phyloP scores from a whole-genome alignment of 2,888 invertebrate genomes.

The Agonopterix heracliana region DNA sequence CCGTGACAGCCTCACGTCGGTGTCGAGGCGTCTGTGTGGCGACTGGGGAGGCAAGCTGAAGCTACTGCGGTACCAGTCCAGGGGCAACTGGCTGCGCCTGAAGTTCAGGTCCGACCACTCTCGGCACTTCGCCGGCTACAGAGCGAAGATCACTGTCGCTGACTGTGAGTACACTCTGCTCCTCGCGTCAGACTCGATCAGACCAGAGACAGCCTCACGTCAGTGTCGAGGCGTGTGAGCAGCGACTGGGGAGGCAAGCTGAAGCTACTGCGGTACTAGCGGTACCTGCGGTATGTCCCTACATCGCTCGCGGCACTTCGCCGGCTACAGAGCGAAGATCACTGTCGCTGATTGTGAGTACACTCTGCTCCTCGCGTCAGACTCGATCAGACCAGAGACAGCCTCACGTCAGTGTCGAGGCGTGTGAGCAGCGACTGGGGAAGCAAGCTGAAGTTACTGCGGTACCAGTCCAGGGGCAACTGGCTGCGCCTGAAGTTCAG shows the following conservation, averaged over 20 bases:
- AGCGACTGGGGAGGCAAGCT: slow-evolving; percentile 82
- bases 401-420: slow-evolving; percentile 42
- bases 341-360: too few relatives aligned
- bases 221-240: slow-evolving; percentile 75
- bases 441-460: slow-evolving; percentile 83
- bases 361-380: slow-evolving; percentile 52
- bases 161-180: slow-evolving; percentile 78
- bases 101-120: slow-evolving; percentile 87
- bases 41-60: slow-evolving; percentile 89
- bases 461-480: slow-evolving; percentile 78
- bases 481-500: slow-evolving; percentile 81
- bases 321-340: slow-evolving; percentile 76
- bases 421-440: slow-evolving; percentile 89
- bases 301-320: slow-evolving; percentile 84
- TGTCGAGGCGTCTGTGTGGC: slow-evolving; percentile 79
- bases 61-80: slow-evolving; percentile 79
- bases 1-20: slow-evolving; percentile 36
- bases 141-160: slow-evolving; percentile 82
- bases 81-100: slow-evolving; percentile 77
- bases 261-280: slow-evolving; percentile 58
- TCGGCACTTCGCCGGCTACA: slow-evolving; percentile 84
- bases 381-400: slow-evolving; percentile 49
- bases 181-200: slow-evolving; percentile 53
- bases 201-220: slow-evolving; percentile 40
- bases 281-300: slow-evolving; percentile 66